Conservation (phyloP, 2,888 invertebrate species). For the Thymelicus lineola region DNA sequence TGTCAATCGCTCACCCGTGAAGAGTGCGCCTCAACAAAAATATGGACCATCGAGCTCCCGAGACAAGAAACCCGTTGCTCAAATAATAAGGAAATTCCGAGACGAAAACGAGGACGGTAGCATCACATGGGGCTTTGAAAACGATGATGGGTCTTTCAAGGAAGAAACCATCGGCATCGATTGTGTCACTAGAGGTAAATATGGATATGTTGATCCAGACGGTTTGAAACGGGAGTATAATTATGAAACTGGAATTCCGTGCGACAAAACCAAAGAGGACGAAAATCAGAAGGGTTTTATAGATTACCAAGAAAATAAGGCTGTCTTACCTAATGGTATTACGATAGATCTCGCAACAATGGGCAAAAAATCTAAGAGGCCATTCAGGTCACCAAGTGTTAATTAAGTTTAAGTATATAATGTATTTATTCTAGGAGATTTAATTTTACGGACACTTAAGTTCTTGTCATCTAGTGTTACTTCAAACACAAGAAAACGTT, state of each 20-base stretch:
- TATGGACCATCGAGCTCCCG: conserved; percentile 69
- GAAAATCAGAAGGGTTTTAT: conserved; percentile 87
- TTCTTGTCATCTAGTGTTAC: conserved; percentile 68
- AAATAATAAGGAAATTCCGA: conserved; percentile 89
- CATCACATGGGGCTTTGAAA: conserved; percentile 95
- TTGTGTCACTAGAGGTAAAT: conserved; percentile 91
- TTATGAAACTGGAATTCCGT: conserved; percentile 92
- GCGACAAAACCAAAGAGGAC: conserved; percentile 84
- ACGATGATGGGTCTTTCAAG: conserved; percentile 94
- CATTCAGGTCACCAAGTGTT: conserved; percentile 83
- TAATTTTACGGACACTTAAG: conserved; percentile 66
- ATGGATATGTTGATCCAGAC: conserved; percentile 94
- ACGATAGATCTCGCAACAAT: conserved; percentile 88
- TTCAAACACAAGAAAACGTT: conserved; percentile 46
- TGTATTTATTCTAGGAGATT: conserved; percentile 79
- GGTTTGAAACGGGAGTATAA: conserved; percentile 92
- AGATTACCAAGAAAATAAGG: conserved; percentile 90
- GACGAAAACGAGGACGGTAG: conserved; percentile 93
- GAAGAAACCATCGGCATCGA: conserved; percentile 93
- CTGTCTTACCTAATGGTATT: conserved; percentile 89
- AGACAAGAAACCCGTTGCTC: conserved; percentile 89
- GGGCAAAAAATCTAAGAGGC: conserved; percentile 90
- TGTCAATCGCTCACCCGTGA: conserved; percentile 66
- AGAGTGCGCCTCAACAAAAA: conserved; percentile 70
- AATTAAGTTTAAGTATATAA: conserved; percentile 66